These are phyloP conservation scores for Herpailurus yagouaroundi DNA, from an alignment of 2,113 vertebrate genomes.

Conservation along the genomic window DNA sequence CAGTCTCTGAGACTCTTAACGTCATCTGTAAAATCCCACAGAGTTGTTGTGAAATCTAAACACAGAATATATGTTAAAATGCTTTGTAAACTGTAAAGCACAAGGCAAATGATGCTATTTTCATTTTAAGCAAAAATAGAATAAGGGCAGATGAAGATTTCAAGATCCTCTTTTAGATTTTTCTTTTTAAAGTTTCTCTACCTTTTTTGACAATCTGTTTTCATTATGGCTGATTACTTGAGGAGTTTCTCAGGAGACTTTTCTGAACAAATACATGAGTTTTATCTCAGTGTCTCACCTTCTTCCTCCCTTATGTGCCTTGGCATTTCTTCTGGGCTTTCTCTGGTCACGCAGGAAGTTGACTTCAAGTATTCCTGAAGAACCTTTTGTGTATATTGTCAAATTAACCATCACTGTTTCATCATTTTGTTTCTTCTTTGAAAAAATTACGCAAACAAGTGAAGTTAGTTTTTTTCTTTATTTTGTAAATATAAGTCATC, in stretches of 20 bases:
- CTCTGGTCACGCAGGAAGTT: not conserved
- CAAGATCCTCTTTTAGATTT: not conserved
- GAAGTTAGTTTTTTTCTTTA: not conserved
- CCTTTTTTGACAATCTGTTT: slow-evolving; percentile 22
- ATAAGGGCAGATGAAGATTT: slow-evolving; percentile 29
- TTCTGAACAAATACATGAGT: not conserved
- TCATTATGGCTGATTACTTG: slow-evolving; percentile 33
- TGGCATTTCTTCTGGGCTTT: rapidly evolving
- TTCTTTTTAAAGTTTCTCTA: not conserved
- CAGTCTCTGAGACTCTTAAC: not conserved
- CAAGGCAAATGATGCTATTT: slow-evolving; percentile 58
- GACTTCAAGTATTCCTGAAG: not conserved
- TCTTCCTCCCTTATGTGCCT: not conserved
- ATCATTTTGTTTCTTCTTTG: not conserved
- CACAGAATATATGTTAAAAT: slow-evolving; percentile 37
- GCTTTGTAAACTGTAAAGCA: slow-evolving; percentile 65
- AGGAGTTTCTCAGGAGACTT: not conserved
- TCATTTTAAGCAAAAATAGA: slow-evolving; percentile 61
- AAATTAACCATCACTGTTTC: not conserved
- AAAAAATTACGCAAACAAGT: not conserved
- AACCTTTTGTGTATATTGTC: not conserved
- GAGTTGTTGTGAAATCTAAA: not conserved
- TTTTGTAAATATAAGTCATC: not conserved
- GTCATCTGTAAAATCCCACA: not conserved
- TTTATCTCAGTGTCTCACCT: not conserved